Conservation (phyloP, 2,113 vertebrate genomes). For the Isurus oxyrinchus region DNA sequence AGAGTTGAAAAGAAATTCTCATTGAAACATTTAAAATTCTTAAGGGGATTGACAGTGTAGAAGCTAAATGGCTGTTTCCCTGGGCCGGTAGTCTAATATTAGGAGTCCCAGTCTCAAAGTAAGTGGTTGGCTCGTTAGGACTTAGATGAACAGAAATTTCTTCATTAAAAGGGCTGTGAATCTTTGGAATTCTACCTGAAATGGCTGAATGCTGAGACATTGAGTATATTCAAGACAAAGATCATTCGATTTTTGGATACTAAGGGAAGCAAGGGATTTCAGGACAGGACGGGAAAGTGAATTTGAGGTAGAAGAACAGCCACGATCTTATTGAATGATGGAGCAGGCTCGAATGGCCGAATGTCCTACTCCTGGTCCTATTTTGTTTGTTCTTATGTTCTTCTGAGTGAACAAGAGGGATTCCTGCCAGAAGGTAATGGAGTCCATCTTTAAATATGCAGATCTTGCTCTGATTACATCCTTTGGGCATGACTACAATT, state of each 20-base stretch:
- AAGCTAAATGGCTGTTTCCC: neutral
- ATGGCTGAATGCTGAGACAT: neutral
- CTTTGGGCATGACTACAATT: neutral
- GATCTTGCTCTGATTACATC: neutral
- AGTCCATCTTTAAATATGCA: neutral
- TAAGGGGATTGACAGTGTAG: too few species aligned
- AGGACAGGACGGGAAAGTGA: neutral
- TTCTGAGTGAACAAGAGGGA: neutral
- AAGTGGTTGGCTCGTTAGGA: neutral
- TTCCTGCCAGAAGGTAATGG: neutral
- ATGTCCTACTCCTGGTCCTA: neutral
- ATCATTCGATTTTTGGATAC: neutral
- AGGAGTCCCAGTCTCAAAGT: neutral
- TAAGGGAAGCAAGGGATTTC: neutral
- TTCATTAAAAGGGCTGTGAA: too few species aligned
- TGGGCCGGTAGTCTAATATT: neutral
- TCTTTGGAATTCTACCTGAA: too few species aligned
- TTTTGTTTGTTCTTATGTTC: neutral
- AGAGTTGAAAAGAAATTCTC: neutral
- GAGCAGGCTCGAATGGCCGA: neutral
- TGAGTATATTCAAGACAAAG: neutral
- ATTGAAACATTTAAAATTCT: neutral
- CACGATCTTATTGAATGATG: neutral
- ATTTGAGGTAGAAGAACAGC: neutral
- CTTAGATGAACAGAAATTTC: too few species aligned